Evolutionary conservation across 2,888 invertebrate species (phyloP), one percentile per base, ranked within the genome.

Genomic region (Caenorhabditis becei): DNA sequence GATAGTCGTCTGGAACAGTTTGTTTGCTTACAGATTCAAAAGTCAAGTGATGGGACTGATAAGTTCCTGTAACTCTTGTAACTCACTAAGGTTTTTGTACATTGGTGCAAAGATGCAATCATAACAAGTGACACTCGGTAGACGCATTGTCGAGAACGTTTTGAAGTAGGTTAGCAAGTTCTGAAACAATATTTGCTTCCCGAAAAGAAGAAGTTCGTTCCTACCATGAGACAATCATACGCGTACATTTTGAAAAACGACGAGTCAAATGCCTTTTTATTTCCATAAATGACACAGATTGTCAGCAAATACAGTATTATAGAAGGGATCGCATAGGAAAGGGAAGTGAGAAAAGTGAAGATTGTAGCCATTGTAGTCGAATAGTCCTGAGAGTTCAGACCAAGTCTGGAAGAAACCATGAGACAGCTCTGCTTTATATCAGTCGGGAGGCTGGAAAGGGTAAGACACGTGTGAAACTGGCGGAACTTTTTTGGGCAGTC

Each of bases 171-270:
- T 69, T 0, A 49, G 8, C 16, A 69, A 24, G 20, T 69, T 69
- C 69, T 69, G 69, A 35, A 49, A 49, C 10, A 11, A 7, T 8
- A 20, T 1, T 23, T 8, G 14, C n/a, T n/a, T n/a, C n/a, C n/a
- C n/a, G n/a, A n/a, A 37, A 8, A 37, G 24, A 10, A 37, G 14
- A 37, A 32, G 20, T 24, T 24, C 16, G 3, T 28, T 24, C 66
- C n/a, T 18, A 66, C 66, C 66, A 66, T 24, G 16, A 66, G 32
- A 51, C 66, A 66, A 14, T 66, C 66, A 37, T 66, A 66, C 8
- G 28, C 16, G 23, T 66, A 66, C 23, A 66, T 53, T 18, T 41
- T 18, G 41, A 66, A 66, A 24, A 54, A 66, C 11, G 66, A 66
- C 0, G 66, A 66, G n/a, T 41, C 26, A 54, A 66, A 66, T 5